Conservation (phyloP, 2,888 invertebrate species). For the Drosophila quinaria region DNA sequence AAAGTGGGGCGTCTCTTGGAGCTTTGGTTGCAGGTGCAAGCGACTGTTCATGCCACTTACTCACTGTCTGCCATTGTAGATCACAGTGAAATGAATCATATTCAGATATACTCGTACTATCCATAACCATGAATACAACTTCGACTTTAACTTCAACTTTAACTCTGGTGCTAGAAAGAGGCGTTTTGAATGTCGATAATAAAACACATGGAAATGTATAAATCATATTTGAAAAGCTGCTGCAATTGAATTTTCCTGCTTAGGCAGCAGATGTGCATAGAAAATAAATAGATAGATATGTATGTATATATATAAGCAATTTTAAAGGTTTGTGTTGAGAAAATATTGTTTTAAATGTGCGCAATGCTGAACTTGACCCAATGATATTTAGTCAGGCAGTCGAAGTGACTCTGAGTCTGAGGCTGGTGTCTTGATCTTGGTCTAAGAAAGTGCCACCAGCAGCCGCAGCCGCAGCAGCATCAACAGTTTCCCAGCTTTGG, state of each 20-base stretch:
- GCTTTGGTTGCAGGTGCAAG: conserved; percentile 37
- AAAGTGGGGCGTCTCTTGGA: conserved; percentile 44
- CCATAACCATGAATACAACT: conserved; percentile 36
- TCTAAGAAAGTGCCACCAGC: conserved; percentile 71
- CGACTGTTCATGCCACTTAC: conserved; percentile 15
- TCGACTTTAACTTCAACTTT: conserved; percentile 9
- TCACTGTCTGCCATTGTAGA: conserved; percentile 55
- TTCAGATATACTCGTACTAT: conserved; percentile 34
- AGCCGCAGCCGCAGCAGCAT: conserved; percentile 22
- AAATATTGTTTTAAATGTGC: conserved; percentile 77
- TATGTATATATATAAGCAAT: conserved; percentile 23
- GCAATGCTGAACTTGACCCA: conserved; percentile 77
- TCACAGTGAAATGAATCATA: conserved; percentile 69
- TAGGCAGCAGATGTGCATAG: conserved; percentile 25
- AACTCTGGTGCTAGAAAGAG: conserved; percentile 64
- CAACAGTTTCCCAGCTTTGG: conserved; percentile 52
- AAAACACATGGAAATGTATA: conserved; percentile 73
- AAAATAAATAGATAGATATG: conserved; percentile 2
- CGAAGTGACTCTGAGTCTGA: conserved; percentile 10
- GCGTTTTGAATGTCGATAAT: conserved; percentile 66
- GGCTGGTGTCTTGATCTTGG: conserved; percentile 61
- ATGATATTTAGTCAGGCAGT: conserved; percentile 76
- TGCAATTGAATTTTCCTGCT: conserved; percentile 64
- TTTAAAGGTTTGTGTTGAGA: conserved; percentile 60
- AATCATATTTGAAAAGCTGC: conserved; percentile 60